Evolutionary conservation across 1,140 invertebrate species (phyloP).

Genomic region (Atta texana): DNA sequence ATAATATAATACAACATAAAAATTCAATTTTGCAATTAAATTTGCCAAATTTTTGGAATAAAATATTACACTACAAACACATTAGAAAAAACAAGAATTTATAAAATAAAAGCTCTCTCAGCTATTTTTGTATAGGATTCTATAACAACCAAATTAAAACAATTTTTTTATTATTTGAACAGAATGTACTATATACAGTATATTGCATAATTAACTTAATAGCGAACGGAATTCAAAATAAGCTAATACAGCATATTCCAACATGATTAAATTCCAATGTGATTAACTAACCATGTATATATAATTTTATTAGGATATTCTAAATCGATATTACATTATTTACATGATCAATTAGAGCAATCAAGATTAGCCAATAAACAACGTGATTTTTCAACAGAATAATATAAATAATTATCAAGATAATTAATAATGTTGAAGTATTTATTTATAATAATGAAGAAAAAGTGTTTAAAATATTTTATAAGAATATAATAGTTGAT

Average conservation of each 20-base stretch:
- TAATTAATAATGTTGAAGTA: background rate
- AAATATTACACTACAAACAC: background rate
- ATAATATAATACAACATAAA: too few relatives aligned
- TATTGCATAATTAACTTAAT: background rate
- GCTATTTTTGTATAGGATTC: background rate
- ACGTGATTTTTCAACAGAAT: background rate
- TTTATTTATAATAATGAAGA: background rate
- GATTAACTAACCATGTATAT: constrained; percentile 27
- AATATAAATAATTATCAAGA: background rate
- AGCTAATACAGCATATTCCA: background rate
- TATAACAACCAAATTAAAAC: background rate
- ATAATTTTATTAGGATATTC: constrained; percentile 14
- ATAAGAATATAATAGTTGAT: background rate
- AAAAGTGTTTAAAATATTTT: background rate
- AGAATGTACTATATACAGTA: too few relatives aligned
- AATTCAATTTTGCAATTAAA: background rate
- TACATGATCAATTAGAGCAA: background rate
- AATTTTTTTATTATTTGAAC: background rate
- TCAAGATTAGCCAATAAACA: background rate
- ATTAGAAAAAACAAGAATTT: background rate
- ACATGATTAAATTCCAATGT: constrained; percentile 1
- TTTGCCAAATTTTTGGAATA: background rate
- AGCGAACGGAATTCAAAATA: background rate
- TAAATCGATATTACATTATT: constrained; percentile 23
- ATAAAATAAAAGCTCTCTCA: background rate